Evolutionary conservation across 2,888 invertebrate species (phyloP).

Genomic region (Schrankia costaestrigalis): DNA sequence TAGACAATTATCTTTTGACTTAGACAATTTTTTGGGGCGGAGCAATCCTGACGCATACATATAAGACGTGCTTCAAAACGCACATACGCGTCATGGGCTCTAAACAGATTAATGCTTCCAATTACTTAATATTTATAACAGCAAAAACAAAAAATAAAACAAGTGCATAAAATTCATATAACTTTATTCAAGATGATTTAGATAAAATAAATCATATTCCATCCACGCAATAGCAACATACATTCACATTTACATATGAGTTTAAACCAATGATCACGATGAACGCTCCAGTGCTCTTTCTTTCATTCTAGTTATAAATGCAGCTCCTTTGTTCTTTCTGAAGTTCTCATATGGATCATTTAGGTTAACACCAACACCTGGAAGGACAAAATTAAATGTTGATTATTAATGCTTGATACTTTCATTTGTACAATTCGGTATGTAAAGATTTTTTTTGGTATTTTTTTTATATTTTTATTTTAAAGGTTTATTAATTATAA

Average conservation of each 20-base stretch:
- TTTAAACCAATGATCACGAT: slow-evolving; percentile 56
- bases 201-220: slow-evolving; percentile 74
- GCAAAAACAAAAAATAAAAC: slow-evolving; percentile 18
- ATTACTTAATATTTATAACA: too few relatives aligned
- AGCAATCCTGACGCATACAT: too few relatives aligned
- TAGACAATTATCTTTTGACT: too few relatives aligned
- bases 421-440: too few relatives aligned
- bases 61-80: too few relatives aligned
- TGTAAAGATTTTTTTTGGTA: too few relatives aligned
- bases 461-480: too few relatives aligned
- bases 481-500: too few relatives aligned
- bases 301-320: slow-evolving; percentile 96
- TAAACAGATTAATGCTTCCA: too few relatives aligned
- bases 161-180: slow-evolving; percentile 55
- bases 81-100: too few relatives aligned
- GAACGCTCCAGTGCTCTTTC: slow-evolving; percentile 90
- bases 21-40: too few relatives aligned
- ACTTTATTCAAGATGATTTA: slow-evolving; percentile 72
- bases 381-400: slow-evolving; percentile 23
- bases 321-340: slow-evolving; percentile 96
- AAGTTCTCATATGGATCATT: slow-evolving; percentile 99
- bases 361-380: slow-evolving; percentile 94
- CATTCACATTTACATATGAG: slow-evolving; percentile 68
- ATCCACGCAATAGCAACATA: slow-evolving; percentile 61
- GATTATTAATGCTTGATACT: too few relatives aligned